Conservation (phyloP, 2,797 vertebrate species). For the Aotus griseimembra region DNA sequence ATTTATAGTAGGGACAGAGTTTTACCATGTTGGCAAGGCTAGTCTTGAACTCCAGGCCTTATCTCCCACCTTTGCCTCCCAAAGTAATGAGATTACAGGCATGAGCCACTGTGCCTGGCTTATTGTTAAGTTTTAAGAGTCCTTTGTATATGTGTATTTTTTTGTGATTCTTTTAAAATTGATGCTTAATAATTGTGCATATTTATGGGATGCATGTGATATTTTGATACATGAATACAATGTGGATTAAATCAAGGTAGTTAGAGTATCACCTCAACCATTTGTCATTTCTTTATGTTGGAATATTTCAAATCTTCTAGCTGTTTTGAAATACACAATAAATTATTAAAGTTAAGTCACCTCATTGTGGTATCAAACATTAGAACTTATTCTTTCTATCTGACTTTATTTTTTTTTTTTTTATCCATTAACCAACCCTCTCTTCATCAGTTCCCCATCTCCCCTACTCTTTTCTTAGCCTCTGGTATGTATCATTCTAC, state of each 20-base stretch:
- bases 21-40: background rate
- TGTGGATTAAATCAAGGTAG: background rate
- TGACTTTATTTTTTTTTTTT: background rate
- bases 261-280: background rate
- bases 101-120: background rate
- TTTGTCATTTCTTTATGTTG: background rate
- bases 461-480: background rate
- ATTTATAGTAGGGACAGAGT: background rate
- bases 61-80: background rate
- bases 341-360: background rate
- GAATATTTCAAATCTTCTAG: background rate
- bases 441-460: background rate
- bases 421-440: background rate
- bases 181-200: background rate
- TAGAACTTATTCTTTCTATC: background rate
- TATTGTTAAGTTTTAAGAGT: conserved; percentile 30
- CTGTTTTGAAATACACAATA: background rate
- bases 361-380: background rate
- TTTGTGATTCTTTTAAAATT: background rate
- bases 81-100: too few species aligned
- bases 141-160: background rate
- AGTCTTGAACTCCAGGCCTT: background rate
- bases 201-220: background rate
- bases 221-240: background rate
- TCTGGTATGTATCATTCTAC: background rate